Evolutionary conservation across 2,797 vertebrate species (phyloP).

Genomic region (Sebastes kiyomatsui): DNA sequence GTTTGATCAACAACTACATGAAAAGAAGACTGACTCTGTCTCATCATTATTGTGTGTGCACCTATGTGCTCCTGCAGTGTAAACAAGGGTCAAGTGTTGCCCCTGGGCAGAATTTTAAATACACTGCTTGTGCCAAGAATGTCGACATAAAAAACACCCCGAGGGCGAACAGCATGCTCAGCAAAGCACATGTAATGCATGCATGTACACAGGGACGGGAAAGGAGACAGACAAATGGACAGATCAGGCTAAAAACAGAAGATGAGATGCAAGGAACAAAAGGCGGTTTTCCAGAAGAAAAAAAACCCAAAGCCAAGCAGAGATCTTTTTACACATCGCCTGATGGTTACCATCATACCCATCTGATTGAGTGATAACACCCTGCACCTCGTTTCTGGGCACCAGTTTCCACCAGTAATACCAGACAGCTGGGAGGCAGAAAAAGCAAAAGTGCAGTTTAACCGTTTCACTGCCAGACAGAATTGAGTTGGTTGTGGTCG

Average conservation of each 20-base stretch:
- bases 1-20: conserved; percentile 2
- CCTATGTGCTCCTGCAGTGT: conserved; percentile 29
- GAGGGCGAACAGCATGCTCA: conserved; percentile 55
- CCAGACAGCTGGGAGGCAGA: conserved; percentile 67
- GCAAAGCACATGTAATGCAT: conserved; percentile 59
- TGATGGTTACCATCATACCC: conserved; percentile 41
- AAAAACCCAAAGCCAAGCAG: neutral
- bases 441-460: conserved; percentile 81
- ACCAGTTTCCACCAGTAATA: conserved; percentile 60
- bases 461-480: conserved; percentile 81
- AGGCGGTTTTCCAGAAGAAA: neutral
- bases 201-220: neutral
- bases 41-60: conserved; percentile 23
- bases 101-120: conserved; percentile 58
- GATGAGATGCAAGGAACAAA: conserved; percentile 14
- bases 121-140: conserved; percentile 60
- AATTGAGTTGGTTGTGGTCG: conserved; percentile 80
- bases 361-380: conserved; percentile 58
- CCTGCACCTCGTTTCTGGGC: conserved; percentile 70
- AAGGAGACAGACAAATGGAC: neutral
- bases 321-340: conserved; percentile 25
- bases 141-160: conserved; percentile 40
- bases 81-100: conserved; percentile 60
- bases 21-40: conserved; percentile 25
- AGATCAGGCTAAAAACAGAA: neutral